Evolutionary conservation across 1,140 invertebrate genomes (phyloP).

Genomic region (Orussus abietinus): DNA sequence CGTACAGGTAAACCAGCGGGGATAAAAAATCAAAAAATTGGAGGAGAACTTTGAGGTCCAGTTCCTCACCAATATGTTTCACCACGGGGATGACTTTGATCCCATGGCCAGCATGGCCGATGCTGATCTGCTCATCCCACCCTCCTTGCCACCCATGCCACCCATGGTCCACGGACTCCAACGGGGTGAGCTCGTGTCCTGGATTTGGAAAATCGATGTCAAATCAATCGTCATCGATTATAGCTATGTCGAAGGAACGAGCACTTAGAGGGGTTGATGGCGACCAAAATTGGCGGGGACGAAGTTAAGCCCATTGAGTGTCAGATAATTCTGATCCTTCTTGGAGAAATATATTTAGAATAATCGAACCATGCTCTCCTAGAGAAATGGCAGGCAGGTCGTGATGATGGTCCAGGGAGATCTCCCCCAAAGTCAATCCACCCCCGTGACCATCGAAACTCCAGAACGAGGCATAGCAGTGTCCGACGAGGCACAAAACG

Average conservation of each 20-base stretch:
- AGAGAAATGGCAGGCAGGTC: background rate
- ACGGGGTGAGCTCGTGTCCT: too few species aligned
- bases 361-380: slow-evolving; percentile 6
- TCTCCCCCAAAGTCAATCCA: slow-evolving; percentile 30
- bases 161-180: too few species aligned
- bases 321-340: too few species aligned
- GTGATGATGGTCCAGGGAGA: slow-evolving; percentile 20
- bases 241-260: too few species aligned
- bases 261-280: too few species aligned
- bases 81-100: slow-evolving; percentile 57
- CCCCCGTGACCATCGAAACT: slow-evolving; percentile 14
- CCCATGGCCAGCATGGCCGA: slow-evolving; percentile 21
- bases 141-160: too few species aligned
- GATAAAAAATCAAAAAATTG: background rate
- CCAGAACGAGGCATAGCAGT: slow-evolving; percentile 19
- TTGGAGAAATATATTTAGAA: too few species aligned
- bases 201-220: too few species aligned
- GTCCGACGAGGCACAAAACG: slow-evolving; percentile 16
- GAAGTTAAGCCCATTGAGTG: too few species aligned
- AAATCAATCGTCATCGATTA: too few species aligned
- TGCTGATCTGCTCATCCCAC: slow-evolving; percentile 13
- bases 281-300: too few species aligned
- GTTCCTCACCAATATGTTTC: slow-evolving; percentile 57
- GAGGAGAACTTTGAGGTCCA: background rate
- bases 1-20: too few species aligned